Percentiles rank a stretch among this genome's conserved stretches.
Evolutionary conservation across 2,113 vertebrate genomes (phyloP).

Genomic region (Oostethus manadensis): DNA sequence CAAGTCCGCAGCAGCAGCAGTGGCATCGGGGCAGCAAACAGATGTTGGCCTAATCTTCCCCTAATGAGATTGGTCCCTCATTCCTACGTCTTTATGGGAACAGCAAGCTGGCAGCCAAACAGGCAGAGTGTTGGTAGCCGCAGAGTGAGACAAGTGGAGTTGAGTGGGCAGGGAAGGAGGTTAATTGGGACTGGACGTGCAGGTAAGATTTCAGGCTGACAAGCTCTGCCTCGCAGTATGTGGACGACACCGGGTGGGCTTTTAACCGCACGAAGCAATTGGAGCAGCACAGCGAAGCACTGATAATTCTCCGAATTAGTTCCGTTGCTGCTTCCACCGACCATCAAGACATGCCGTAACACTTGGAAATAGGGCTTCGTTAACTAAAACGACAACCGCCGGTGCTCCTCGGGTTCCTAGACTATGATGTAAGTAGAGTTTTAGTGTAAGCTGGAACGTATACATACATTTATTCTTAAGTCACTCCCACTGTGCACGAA

Average conservation of each 20-base stretch:
- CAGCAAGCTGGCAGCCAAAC: conserved; percentile 57
- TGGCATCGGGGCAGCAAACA: conserved; percentile 65
- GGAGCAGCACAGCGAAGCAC: conserved; percentile 26
- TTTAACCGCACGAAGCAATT: conserved; percentile 35
- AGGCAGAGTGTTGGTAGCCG: conserved; percentile 26
- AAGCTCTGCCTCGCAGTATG: conserved; percentile 2
- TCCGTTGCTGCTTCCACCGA: conserved; percentile 30
- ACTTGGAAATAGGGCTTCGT: no score
- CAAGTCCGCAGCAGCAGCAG: conserved; percentile 30
- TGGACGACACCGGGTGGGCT: conserved; percentile 9
- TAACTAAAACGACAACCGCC: no score
- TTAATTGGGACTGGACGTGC: not conserved
- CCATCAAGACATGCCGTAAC: conserved; percentile 22
- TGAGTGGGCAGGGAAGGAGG: conserved; percentile 1
- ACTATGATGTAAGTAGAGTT: no score
- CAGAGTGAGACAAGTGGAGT: conserved; percentile 30
- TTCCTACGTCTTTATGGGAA: conserved; percentile 64
- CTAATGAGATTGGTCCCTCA: conserved; percentile 74
- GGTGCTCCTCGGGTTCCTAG: no score
- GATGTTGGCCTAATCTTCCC: conserved; percentile 74
- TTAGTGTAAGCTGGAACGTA: no score
- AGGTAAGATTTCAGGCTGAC: not conserved
- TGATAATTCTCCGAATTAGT: conserved; percentile 36
- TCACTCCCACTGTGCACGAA: no score
- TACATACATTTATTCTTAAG: no score